Evolutionary conservation across 2,888 invertebrate species (phyloP), one percentile per base, ranked within the genome.

Genomic region (Drosophila dives): DNA sequence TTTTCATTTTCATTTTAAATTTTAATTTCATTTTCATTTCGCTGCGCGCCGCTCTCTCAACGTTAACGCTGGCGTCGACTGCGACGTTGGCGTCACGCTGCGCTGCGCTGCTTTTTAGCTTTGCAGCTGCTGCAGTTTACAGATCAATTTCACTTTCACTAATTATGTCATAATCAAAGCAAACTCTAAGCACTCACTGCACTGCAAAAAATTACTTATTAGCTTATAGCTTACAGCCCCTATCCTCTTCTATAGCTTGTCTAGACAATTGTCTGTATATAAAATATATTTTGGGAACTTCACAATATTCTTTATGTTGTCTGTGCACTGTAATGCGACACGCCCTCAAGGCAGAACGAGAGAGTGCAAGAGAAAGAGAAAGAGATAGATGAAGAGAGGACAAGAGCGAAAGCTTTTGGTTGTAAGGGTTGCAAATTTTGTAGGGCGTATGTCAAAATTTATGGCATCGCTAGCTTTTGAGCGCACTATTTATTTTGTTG

Each of bases 81-180:
- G 56, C 63, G 48, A 15, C 7, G 53, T 20, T 17, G 42, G 48
- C 78, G 63, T 77, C 70, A 71, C 77, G 79, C 75, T 75, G 77
- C 65, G 71, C 74, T 76, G 78, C 65, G 75, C 78, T 76, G 77
- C 74, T 40, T 68, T 72, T 59, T 26, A n/a, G 53, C 62, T 54
- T n/a, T 23, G 49, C 48, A 34, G 64, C 29, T 11, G 56, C 53
- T 45, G 45, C 29, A 62, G 34, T 42, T 55, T 29, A 63, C 62
- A 64, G 75, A 81, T 83, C 80, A 80, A 75, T 84, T 91, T 90
- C 86, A 86, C 90, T 91, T 91, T 90, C 90, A 89, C 90, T 89
- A 86, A 91, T 90, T 90, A 91, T 90, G 90, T 90, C 90, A 90
- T 81, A 80, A 81, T 75, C 72, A 80, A 85, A 73, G 56, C 72